These are phyloP conservation scores for Phalera bucephala DNA, from an alignment of 2,888 invertebrate species.

Conservation along the genomic window DNA sequence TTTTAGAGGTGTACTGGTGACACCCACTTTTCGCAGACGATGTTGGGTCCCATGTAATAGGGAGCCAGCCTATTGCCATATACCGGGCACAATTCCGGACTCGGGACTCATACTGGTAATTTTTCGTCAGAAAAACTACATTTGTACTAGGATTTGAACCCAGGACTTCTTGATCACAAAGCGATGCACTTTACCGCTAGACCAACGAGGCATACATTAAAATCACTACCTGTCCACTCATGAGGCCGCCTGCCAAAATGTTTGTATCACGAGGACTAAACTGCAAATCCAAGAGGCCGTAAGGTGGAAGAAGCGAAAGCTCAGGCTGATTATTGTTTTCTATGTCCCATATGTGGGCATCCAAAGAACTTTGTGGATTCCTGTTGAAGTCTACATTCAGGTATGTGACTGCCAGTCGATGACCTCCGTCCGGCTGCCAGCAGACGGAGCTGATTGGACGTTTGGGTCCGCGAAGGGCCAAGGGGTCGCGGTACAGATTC, in stretches of 20 bases:
- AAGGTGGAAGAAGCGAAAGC: constrained; percentile 85
- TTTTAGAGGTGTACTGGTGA: no score
- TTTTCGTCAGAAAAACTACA: no score
- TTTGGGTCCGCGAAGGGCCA: constrained; percentile 74
- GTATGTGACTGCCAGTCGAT: constrained; percentile 91
- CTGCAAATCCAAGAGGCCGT: constrained; percentile 89
- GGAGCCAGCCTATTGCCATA: no score
- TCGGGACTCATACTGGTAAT: no score
- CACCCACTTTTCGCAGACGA: no score
- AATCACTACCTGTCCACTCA: constrained; percentile 85
- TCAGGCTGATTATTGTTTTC: constrained; percentile 92
- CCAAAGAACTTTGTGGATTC: constrained; percentile 42
- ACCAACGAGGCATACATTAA: no score
- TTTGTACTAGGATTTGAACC: no score
- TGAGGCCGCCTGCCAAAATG: constrained; percentile 86
- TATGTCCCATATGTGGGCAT: constrained; percentile 93
- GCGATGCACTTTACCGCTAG: no score
- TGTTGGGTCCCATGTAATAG: no score
- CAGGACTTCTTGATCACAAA: no score
- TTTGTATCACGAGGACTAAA: constrained; percentile 92
- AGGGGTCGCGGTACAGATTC: constrained; percentile 90
- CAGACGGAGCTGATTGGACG: constrained; percentile 90
- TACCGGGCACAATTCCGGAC: no score
- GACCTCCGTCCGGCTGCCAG: constrained; percentile 91
- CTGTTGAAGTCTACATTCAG: constrained; percentile 89